These are phyloP conservation scores for Melitaea cinxia DNA, from an alignment of 1,140 invertebrate species.

Conservation along the genomic window DNA sequence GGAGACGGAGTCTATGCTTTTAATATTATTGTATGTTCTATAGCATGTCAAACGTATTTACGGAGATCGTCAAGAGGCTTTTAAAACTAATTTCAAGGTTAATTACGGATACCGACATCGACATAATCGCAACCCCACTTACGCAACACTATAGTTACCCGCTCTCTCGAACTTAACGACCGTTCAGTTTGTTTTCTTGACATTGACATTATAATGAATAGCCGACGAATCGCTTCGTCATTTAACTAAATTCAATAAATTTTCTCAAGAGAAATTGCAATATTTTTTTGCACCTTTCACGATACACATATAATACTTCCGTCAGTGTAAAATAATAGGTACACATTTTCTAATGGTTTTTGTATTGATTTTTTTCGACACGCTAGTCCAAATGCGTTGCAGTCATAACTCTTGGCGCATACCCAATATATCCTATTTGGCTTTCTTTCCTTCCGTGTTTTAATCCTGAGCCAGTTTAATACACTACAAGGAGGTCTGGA, in stretches of 20 bases:
- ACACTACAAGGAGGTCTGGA: not conserved
- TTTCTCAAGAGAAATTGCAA: constrained; percentile 36
- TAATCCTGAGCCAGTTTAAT: constrained; percentile 30
- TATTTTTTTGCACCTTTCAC: constrained; percentile 38
- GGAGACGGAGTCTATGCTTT: not conserved
- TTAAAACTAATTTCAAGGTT: constrained; percentile 33
- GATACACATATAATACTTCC: constrained; percentile 14
- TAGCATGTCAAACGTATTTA: constrained; percentile 13
- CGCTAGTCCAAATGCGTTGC: constrained; percentile 19
- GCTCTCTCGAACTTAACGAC: constrained; percentile 34
- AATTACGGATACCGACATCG: constrained; percentile 35
- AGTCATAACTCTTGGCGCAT: constrained; percentile 26
- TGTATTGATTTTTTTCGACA: constrained; percentile 21
- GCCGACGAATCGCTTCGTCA: constrained; percentile 35
- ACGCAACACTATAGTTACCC: constrained; percentile 31
- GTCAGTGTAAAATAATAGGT: not conserved
- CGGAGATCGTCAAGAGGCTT: constrained; percentile 14
- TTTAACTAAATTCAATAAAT: constrained; percentile 28
- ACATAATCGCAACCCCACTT: constrained; percentile 35
- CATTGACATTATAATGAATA: constrained; percentile 49
- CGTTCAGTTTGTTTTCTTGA: constrained; percentile 36
- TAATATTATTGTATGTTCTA: constrained; percentile 2
- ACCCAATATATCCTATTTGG: constrained; percentile 31
- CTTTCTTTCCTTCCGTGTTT: constrained; percentile 14
- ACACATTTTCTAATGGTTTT: not conserved